Conservation (phyloP, 1,140 invertebrate species). For the Macrocentrus cingulum region DNA sequence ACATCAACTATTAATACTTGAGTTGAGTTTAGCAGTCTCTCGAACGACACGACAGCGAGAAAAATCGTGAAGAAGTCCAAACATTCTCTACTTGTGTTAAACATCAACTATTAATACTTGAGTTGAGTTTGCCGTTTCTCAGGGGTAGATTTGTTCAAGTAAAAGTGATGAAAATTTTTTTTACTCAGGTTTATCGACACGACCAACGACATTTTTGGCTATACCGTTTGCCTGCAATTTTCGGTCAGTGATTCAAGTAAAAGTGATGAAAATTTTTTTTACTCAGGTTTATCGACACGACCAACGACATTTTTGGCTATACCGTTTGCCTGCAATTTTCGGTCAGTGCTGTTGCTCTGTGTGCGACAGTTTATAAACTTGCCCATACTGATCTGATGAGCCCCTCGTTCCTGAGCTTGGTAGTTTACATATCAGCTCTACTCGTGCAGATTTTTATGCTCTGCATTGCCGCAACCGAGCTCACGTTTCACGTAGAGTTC, state of each 20-base stretch:
- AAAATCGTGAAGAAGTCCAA: neutral
- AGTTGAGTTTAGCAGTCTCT: too few relatives aligned
- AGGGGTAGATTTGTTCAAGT: neutral
- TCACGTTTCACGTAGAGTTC: neutral
- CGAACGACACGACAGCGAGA: neutral
- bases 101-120: conserved; percentile 8
- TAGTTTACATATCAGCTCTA: conserved; percentile 8
- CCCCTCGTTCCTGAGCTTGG: neutral
- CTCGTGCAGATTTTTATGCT: conserved; percentile 17
- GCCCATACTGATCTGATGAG: neutral
- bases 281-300: conserved; percentile 10
- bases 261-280: neutral
- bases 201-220: too few relatives aligned
- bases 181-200: too few relatives aligned
- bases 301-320: conserved; percentile 13
- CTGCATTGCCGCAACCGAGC: neutral
- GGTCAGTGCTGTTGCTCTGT: conserved; percentile 9
- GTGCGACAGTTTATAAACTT: conserved; percentile 14
- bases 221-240: too few relatives aligned
- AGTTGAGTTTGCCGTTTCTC: conserved; percentile 4
- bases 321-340: conserved; percentile 17
- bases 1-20: too few relatives aligned
- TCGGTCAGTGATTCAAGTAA: too few relatives aligned
- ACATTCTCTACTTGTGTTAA: conserved; percentile 3
- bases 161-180: too few relatives aligned